phyloP scores from a whole-genome alignment of 2,888 invertebrate genomes.

The Pediacus dermestoides region DNA sequence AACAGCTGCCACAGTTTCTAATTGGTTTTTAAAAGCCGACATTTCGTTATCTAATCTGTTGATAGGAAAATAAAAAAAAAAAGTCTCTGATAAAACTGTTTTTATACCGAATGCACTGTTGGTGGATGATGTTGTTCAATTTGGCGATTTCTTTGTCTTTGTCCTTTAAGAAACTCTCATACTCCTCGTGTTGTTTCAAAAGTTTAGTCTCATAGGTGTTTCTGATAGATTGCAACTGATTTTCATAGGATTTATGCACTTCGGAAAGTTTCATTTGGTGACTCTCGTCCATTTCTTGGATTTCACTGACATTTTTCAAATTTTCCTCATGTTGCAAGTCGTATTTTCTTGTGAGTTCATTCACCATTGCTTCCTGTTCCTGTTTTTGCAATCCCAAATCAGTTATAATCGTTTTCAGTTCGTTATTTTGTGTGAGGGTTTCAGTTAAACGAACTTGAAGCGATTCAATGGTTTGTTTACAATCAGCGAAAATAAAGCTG shows the following conservation, averaged over 20 bases:
- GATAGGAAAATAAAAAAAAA: conserved; percentile 9
- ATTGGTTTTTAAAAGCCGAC: conserved; percentile 25
- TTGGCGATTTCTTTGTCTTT: conserved; percentile 33
- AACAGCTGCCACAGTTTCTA: conserved; percentile 20
- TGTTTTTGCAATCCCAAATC: conserved; percentile 19
- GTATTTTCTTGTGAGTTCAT: no score
- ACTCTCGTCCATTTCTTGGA: conserved; percentile 7
- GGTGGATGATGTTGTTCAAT: conserved; percentile 32
- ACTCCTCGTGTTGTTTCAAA: conserved; percentile 20
- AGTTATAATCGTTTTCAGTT: conserved; percentile 26
- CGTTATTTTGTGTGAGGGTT: conserved; percentile 33
- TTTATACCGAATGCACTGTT: conserved; percentile 28
- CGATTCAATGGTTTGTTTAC: conserved; percentile 33
- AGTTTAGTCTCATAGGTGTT: conserved; percentile 24
- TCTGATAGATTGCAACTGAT: conserved; percentile 24
- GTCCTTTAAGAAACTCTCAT: conserved; percentile 22
- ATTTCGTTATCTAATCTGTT: conserved; percentile 33
- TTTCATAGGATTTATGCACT: conserved; percentile 13
- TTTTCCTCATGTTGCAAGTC: no score
- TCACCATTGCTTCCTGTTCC: conserved; percentile 17
- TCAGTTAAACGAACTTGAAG: conserved; percentile 33
- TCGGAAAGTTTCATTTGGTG: not conserved
- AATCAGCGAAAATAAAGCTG: conserved; percentile 30
- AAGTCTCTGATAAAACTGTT: conserved; percentile 6
- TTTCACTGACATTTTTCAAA: conserved; percentile 9